Percentiles rank a stretch among this genome's conserved stretches.
phyloP scores from a whole-genome alignment of 2,888 invertebrate genomes.

The Spisula solida region DNA sequence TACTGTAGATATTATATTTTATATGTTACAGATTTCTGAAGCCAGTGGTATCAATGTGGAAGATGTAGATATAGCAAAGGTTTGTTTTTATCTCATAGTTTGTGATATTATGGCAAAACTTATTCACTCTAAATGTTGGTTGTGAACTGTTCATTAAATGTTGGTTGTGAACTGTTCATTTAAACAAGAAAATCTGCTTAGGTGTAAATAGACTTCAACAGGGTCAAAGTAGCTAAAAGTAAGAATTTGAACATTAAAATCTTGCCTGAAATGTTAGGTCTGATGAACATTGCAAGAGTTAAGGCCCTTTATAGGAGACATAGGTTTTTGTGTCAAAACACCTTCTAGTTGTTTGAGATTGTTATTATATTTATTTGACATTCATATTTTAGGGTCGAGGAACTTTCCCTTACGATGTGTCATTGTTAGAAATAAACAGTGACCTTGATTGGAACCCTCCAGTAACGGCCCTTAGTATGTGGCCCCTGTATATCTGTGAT shows the following conservation, averaged over 20 bases:
- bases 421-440: constrained; percentile 90
- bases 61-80: constrained; percentile 90
- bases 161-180: neutral
- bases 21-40: constrained; percentile 87
- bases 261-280: too few species aligned
- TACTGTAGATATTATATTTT: neutral
- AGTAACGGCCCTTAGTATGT: constrained; percentile 89
- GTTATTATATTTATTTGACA: neutral
- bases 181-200: neutral
- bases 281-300: too few species aligned
- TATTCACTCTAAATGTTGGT: too few species aligned
- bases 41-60: constrained; percentile 90
- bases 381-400: constrained; percentile 87
- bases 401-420: constrained; percentile 91
- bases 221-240: too few species aligned
- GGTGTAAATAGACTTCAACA: neutral
- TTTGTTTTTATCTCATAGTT: constrained; percentile 63
- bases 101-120: neutral
- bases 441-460: constrained; percentile 90
- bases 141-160: too few species aligned
- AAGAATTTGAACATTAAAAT: too few species aligned
- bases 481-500: constrained; percentile 90
- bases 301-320: too few species aligned
- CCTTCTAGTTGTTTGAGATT: too few species aligned
- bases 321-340: too few species aligned